phyloP scores from a whole-genome alignment of 1,140 invertebrate species.

The Bilobella aurantiaca region DNA sequence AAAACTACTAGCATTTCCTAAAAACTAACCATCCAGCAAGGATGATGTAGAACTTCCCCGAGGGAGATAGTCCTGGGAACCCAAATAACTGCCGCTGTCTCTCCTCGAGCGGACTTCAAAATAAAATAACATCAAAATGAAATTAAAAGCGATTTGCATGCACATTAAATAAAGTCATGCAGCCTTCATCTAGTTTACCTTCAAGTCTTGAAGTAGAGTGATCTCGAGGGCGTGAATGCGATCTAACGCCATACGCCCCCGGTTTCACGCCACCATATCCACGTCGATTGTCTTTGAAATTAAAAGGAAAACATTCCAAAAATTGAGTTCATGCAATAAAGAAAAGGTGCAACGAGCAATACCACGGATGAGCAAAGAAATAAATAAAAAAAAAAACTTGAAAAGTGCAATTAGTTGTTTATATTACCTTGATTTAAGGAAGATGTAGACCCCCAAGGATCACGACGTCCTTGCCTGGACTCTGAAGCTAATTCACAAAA shows the following conservation, averaged over 20 bases:
- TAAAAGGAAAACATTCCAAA: slow-evolving; percentile 13
- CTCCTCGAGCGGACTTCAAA: background rate
- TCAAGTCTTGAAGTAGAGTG: slow-evolving; percentile 30
- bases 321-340: slow-evolving; percentile 1
- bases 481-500: slow-evolving; percentile 16
- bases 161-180: background rate
- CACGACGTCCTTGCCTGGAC: slow-evolving; percentile 19
- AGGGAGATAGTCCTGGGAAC: slow-evolving; percentile 30
- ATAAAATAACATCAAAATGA: slow-evolving; percentile 2
- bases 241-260: slow-evolving; percentile 14
- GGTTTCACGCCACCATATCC: slow-evolving; percentile 10
- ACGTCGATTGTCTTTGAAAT: slow-evolving; percentile 27
- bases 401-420: background rate
- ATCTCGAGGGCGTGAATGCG: slow-evolving; percentile 26
- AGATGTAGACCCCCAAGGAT: slow-evolving; percentile 35
- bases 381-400: slow-evolving; percentile 5
- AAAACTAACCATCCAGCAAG: slow-evolving; percentile 34
- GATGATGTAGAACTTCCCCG: slow-evolving; percentile 33
- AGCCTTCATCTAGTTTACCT: slow-evolving; percentile 20
- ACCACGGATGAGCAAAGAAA: no score
- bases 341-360: background rate
- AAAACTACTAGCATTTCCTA: no score
- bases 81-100: slow-evolving; percentile 24
- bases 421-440: slow-evolving; percentile 33
- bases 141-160: background rate